Evolutionary conservation across 2,113 vertebrate species (phyloP).

Genomic region (Tetraodon nigroviridis): DNA sequence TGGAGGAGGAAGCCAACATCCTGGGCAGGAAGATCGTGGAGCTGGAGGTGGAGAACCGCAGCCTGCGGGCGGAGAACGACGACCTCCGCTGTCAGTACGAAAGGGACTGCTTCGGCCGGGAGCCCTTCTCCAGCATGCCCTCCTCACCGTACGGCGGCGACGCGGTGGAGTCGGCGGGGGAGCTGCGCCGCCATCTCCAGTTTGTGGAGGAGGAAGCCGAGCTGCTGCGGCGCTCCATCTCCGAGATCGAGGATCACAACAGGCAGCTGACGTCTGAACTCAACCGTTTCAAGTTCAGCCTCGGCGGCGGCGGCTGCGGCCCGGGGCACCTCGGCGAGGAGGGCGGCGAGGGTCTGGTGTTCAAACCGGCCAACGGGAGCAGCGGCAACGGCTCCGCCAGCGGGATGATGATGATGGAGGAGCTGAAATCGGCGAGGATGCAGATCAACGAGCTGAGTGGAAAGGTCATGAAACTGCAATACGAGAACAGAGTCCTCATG

Average conservation of each 20-base stretch:
- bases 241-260: conserved; percentile 96
- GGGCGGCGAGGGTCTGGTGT: conserved; percentile 38
- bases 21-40: conserved; percentile 96
- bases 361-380: conserved; percentile 46
- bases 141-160: conserved; percentile 87
- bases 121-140: conserved; percentile 86
- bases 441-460: conserved; percentile 91
- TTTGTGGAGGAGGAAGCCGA: conserved; percentile 97
- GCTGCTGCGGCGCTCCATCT: conserved; percentile 89
- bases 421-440: conserved; percentile 84
- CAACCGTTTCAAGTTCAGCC: conserved; percentile 91
- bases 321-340: conserved; percentile 67
- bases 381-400: conserved; percentile 42
- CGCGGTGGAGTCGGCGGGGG: conserved; percentile 81
- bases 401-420: conserved; percentile 77
- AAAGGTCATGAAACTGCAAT: conserved; percentile 94
- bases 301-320: conserved; percentile 70
- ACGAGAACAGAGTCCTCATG: conserved; percentile 91
- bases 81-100: conserved; percentile 91
- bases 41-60: conserved; percentile 95
- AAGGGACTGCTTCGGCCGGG: conserved; percentile 82
- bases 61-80: conserved; percentile 92
- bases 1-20: conserved; percentile 97
- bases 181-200: conserved; percentile 91
- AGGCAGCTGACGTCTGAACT: conserved; percentile 88